phyloP scores from a whole-genome alignment of 1,140 invertebrate species.

The Vollenhovia emeryi region DNA sequence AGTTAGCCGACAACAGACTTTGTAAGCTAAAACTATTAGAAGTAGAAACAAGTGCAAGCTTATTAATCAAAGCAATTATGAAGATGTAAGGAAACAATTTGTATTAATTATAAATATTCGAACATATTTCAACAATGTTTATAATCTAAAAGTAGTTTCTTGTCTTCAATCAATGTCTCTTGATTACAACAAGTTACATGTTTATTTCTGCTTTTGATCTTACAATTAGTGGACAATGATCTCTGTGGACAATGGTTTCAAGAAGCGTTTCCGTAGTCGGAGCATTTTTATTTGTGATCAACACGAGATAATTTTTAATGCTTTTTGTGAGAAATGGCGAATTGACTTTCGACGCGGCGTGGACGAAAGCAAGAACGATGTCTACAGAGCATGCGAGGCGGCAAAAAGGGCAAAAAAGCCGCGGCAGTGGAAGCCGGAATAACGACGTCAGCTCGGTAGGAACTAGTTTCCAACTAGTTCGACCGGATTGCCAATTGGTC shows the following conservation, averaged over 20 bases:
- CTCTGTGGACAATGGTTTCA: background rate
- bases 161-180: background rate
- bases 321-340: background rate
- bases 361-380: background rate
- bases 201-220: background rate
- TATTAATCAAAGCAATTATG: background rate
- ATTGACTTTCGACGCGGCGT: conserved; percentile 7
- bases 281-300: conserved; percentile 4
- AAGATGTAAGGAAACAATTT: background rate
- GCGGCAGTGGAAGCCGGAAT: conserved; percentile 51
- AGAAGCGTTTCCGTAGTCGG: background rate
- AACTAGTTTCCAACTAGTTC: conserved; percentile 69
- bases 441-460: conserved; percentile 63
- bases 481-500: conserved; percentile 59
- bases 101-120: background rate
- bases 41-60: background rate
- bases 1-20: background rate
- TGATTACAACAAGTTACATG: background rate
- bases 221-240: no score
- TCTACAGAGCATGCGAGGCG: background rate
- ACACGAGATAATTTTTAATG: background rate
- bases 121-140: background rate
- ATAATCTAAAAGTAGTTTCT: background rate
- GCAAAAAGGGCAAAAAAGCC: conserved; percentile 52
- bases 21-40: background rate